Base-by-base conservation (phyloP, 2,888 invertebrate genomes). In the Tiliacea citrago region DNA sequence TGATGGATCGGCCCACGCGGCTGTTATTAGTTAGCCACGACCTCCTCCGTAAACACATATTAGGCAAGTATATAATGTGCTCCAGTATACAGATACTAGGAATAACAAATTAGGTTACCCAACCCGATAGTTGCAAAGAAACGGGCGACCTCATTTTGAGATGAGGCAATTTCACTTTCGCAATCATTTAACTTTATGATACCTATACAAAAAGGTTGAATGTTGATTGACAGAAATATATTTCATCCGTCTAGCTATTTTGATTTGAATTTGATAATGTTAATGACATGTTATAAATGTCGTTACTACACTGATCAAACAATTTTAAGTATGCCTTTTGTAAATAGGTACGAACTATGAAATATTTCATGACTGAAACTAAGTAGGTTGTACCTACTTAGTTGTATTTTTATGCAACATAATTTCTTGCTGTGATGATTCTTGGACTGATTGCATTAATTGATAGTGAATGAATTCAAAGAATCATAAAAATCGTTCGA, bases 61-160 rank as follows among this genome's bases (percentile, higher is more conserved):
- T n/a, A 79, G 70, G 68, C 83, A 82, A 84, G 78, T 83, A 82
- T 83, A 89, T 88, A 83, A 85, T 87, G 83, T 85, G 87, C 86
- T 88, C 88, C 82, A 88, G 77, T 88, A 89, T 88, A 86, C 86
- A 90, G 86, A 88, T 90, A 88, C 82, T 91, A 90, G 86, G 91
- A 93, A 93, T 92, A 91, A 91, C 91, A 92, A 92, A 93, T 88
- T 87, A 90, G 85, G 86, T 93, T 93, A 88, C 91, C 87, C 88
- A 92, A 92, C 88, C 81, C 83, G 75, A 88, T 87, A 87, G 87
- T 89, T 91, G 90, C 90, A 91, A 92, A 91, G 89, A 91, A 91
- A 90, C 90, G 72, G 87, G 84, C 88, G 93, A 92, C 93, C 93
- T 90, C 91, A 92, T 92, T 94, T 86, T 84, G 82, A 89, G 91